Evolutionary conservation across 2,797 vertebrate genomes (phyloP).

Genomic region (Tapera naevia): DNA sequence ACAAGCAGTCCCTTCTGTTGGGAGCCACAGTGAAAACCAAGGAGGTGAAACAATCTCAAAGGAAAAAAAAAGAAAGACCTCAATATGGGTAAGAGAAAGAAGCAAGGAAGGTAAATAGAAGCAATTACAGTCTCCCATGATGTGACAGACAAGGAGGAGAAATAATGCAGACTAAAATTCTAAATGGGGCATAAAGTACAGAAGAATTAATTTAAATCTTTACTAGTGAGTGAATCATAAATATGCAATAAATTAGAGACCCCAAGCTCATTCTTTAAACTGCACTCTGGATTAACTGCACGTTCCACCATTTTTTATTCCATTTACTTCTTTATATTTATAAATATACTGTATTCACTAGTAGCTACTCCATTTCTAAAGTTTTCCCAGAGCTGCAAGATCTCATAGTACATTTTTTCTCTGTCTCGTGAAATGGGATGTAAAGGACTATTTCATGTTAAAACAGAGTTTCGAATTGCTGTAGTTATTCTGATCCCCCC

Average conservation of each 20-base stretch:
- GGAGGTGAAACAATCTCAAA: background rate
- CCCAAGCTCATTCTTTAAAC: background rate
- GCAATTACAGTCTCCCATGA: background rate
- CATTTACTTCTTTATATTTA: background rate
- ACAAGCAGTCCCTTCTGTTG: background rate
- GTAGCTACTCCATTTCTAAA: background rate
- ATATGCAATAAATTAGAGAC: background rate
- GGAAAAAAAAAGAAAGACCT: background rate
- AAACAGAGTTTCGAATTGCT: slow-evolving; percentile 36
- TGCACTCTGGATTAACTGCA: background rate
- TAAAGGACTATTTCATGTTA: background rate
- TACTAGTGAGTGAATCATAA: background rate
- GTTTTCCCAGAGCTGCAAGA: background rate
- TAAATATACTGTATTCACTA: slow-evolving; percentile 13
- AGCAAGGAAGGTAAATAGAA: background rate
- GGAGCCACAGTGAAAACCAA: background rate
- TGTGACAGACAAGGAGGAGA: background rate
- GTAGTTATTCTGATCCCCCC: background rate
- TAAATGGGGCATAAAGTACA: background rate
- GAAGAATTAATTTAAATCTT: background rate
- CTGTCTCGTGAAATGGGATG: background rate
- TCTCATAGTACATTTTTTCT: background rate
- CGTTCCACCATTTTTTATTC: slow-evolving; percentile 21
- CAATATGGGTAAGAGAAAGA: background rate
- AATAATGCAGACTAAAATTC: background rate